Conservation (phyloP, 2,113 vertebrate species). For the Engystomops pustulosus region DNA sequence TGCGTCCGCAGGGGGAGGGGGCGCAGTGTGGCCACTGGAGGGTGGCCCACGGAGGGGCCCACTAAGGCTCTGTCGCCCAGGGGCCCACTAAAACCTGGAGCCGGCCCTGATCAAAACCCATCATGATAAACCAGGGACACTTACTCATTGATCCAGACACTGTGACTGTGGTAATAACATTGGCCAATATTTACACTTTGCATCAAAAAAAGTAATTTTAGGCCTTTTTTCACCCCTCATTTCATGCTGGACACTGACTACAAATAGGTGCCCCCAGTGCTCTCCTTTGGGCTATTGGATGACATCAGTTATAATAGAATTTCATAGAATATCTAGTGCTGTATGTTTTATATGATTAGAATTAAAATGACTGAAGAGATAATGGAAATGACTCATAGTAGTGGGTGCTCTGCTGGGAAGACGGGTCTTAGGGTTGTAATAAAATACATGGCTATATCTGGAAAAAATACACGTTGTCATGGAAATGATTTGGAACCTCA, state of each 20-base stretch:
- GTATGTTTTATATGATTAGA: neutral
- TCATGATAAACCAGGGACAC: no score
- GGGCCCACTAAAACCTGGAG: no score
- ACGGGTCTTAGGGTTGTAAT: constrained; percentile 21
- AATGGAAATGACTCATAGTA: constrained; percentile 19
- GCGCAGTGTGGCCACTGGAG: no score
- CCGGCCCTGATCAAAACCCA: no score
- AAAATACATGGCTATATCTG: constrained; percentile 33
- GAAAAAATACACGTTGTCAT: constrained; percentile 43
- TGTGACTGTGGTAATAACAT: no score
- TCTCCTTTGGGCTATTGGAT: neutral
- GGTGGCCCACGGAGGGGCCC: no score
- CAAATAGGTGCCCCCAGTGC: neutral
- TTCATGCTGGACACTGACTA: neutral
- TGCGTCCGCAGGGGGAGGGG: no score
- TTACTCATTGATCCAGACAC: no score
- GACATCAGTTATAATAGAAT: neutral
- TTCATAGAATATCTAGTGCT: neutral
- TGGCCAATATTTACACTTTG: no score
- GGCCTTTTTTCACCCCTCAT: neutral
- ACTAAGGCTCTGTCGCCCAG: no score
- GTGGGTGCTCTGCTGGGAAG: constrained; percentile 11
- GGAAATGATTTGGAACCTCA: constrained; percentile 32
- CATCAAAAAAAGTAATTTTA: no score
- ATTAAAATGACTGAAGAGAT: constrained; percentile 1